phyloP scores from a whole-genome alignment of 1,140 invertebrate genomes.

The Rhagoletis zephyria region DNA sequence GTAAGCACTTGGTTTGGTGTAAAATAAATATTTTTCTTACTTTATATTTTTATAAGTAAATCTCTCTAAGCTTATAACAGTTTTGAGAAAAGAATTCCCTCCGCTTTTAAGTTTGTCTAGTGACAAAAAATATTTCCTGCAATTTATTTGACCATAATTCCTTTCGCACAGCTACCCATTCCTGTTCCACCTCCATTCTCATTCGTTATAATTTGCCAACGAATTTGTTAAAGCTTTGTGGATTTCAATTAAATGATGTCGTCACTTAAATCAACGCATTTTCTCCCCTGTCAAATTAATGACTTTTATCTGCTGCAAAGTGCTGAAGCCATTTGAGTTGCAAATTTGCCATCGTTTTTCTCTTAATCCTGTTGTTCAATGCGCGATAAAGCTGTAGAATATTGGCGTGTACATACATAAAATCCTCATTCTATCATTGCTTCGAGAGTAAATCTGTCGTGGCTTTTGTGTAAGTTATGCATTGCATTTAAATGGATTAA shows the following conservation, averaged over 20 bases:
- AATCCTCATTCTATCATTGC: too few species aligned
- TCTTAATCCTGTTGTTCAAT: neutral
- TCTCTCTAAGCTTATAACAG: too few species aligned
- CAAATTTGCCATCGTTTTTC: neutral
- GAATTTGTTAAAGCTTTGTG: neutral
- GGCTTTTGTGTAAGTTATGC: too few species aligned
- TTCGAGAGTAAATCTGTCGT: too few species aligned
- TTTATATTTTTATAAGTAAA: too few species aligned
- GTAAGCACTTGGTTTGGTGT: too few species aligned
- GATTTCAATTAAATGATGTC: constrained; percentile 42
- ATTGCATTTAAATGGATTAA: too few species aligned
- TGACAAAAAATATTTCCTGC: neutral
- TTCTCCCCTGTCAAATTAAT: constrained; percentile 14
- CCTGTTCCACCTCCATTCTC: neutral
- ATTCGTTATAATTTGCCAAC: neutral
- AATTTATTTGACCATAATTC: neutral
- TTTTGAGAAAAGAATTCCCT: too few species aligned
- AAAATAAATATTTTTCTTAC: too few species aligned
- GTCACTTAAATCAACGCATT: constrained; percentile 26
- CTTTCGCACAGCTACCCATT: neutral
- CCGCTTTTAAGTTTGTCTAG: too few species aligned
- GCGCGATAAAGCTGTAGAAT: neutral
- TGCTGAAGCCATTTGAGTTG: constrained; percentile 7
- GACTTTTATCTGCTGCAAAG: neutral
- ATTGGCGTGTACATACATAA: too few species aligned